Percentiles rank a stretch among this genome's conserved stretches.
phyloP scores from a whole-genome alignment of 2,113 vertebrate species.

The Hystrix cristata region DNA sequence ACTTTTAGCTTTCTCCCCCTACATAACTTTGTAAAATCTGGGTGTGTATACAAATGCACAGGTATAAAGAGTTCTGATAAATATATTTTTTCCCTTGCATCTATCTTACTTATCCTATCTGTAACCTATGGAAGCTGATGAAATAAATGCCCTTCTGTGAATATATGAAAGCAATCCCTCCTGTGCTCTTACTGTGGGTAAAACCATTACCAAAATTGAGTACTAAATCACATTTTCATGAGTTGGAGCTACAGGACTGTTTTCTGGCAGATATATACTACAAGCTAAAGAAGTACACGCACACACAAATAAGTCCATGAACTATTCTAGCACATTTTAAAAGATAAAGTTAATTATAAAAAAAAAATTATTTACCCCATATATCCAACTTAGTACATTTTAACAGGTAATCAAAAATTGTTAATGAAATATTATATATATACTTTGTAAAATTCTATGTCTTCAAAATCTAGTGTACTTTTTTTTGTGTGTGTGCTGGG shows the following conservation, averaged over 20 bases:
- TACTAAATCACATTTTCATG: not conserved
- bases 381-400: not conserved
- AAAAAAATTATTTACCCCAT: not conserved
- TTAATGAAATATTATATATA: not conserved
- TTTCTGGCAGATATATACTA: not conserved
- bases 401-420: not conserved
- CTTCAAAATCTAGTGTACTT: not conserved
- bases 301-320: not conserved
- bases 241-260: not conserved
- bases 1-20: not conserved
- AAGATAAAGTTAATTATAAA: not conserved
- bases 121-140: not conserved
- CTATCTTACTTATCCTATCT: not conserved
- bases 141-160: not conserved
- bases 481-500: too few relatives aligned
- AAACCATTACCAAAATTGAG: not conserved
- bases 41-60: not conserved
- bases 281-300: not conserved
- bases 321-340: not conserved
- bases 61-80: not conserved
- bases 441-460: not conserved
- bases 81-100: not conserved
- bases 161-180: not conserved
- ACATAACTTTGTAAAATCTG: not conserved
- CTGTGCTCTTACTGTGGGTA: not conserved